Evolutionary conservation across 2,888 invertebrate species (phyloP).

Genomic region (Formica aserva): DNA sequence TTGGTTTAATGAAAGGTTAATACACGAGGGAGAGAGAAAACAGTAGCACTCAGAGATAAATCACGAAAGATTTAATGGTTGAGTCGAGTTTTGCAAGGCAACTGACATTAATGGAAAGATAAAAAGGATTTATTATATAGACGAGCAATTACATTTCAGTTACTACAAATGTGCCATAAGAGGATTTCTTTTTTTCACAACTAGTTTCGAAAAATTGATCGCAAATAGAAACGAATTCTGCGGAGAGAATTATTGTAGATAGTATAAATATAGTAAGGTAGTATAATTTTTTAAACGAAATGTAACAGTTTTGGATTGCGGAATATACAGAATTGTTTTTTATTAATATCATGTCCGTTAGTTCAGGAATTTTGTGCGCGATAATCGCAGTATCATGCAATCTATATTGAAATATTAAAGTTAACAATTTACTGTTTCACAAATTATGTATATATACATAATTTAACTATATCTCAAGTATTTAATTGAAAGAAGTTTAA

Average conservation of each 20-base stretch:
- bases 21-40: constrained; percentile 2
- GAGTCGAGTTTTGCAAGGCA: constrained; percentile 26
- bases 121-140: constrained; percentile 39
- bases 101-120: constrained; percentile 40
- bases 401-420: constrained; percentile 8
- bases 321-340: constrained; percentile 5
- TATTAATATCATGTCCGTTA: not conserved
- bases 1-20: constrained; percentile 28
- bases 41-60: constrained; percentile 28
- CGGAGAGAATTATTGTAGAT: constrained; percentile 6
- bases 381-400: constrained; percentile 11
- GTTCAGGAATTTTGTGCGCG: constrained; percentile 10
- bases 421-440: not conserved
- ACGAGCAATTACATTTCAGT: constrained; percentile 38
- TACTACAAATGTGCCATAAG: constrained; percentile 32
- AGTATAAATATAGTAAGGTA: constrained; percentile 9
- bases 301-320: not conserved
- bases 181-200: constrained; percentile 3
- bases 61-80: constrained; percentile 35
- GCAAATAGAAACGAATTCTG: constrained; percentile 16
- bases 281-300: constrained; percentile 8
- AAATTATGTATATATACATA: not conserved
- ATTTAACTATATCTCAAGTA: constrained; percentile 10
- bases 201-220: constrained; percentile 11
- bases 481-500: not conserved